Percentiles rank a stretch among this genome's conserved stretches.
Evolutionary conservation across 2,797 vertebrate genomes (phyloP).

Genomic region (Brachyalestes nurse): DNA sequence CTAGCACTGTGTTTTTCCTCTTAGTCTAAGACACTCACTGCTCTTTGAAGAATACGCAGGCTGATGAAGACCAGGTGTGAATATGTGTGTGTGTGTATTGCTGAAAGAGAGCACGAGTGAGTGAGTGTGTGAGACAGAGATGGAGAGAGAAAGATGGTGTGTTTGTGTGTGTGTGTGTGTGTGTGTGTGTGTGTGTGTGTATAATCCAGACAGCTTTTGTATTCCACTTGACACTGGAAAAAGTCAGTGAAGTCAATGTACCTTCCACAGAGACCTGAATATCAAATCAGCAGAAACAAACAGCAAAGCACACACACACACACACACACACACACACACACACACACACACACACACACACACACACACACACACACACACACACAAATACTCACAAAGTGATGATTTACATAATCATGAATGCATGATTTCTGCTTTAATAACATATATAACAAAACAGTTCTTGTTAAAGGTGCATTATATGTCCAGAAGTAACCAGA

Average conservation of each 20-base stretch:
- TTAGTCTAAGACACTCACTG: slow-evolving; percentile 44
- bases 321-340: not conserved
- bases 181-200: slow-evolving; percentile 25
- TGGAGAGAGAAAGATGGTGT: slow-evolving; percentile 12
- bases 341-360: too few relatives aligned
- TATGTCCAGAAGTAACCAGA: too few relatives aligned
- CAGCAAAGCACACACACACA: not conserved
- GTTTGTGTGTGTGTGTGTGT: slow-evolving; percentile 29
- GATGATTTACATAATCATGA: too few relatives aligned
- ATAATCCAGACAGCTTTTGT: slow-evolving; percentile 63
- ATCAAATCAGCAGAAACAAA: not conserved
- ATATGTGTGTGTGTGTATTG: slow-evolving; percentile 38
- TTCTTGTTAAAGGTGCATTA: too few relatives aligned
- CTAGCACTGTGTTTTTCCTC: slow-evolving; percentile 54
- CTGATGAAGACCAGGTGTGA: slow-evolving; percentile 59
- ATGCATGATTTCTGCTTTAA: too few relatives aligned
- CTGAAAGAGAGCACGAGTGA: not conserved
- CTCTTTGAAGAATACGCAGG: slow-evolving; percentile 48
- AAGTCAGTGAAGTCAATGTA: not conserved
- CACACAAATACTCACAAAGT: too few relatives aligned
- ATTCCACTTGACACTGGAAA: slow-evolving; percentile 62
- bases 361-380: too few relatives aligned
- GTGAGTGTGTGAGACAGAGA: slow-evolving; percentile 18
- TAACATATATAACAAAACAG: too few relatives aligned
- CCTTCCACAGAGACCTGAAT: not conserved